phyloP scores from a whole-genome alignment of 2,113 vertebrate genomes.

The Clupea harengus region DNA sequence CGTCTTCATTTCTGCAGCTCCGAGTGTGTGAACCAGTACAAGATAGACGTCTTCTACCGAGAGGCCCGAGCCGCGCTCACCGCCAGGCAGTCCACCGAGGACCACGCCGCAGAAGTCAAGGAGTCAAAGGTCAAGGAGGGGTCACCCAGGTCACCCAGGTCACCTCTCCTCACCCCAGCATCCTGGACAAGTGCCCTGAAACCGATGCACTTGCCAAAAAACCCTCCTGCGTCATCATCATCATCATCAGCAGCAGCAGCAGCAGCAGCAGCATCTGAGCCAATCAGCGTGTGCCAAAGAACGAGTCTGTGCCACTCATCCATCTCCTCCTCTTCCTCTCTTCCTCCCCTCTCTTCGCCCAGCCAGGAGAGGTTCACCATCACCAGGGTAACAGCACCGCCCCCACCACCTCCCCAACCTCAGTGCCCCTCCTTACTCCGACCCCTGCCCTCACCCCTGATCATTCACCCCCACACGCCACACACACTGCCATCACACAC shows the following conservation, averaged over 20 bases:
- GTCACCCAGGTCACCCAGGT: neutral
- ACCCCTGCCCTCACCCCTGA: conserved; percentile 86
- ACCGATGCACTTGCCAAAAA: conserved; percentile 78
- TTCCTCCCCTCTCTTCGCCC: conserved; percentile 59
- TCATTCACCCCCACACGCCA: conserved; percentile 83
- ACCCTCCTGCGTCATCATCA: conserved; percentile 77
- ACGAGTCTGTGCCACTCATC: conserved; percentile 69
- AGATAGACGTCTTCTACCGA: conserved; percentile 99
- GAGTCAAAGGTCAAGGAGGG: conserved; percentile 69
- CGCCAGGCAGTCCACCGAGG: conserved; percentile 83
- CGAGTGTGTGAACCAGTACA: conserved; percentile 99
- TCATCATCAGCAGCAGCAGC: conserved; percentile 61
- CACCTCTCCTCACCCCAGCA: conserved; percentile 87
- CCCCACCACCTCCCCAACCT: conserved; percentile 61
- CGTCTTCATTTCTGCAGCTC: conserved; percentile 98
- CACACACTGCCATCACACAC: conserved; percentile 84
- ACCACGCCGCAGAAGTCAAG: conserved; percentile 77
- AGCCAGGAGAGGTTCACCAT: neutral
- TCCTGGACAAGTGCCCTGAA: conserved; percentile 89
- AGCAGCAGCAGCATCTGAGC: conserved; percentile 74
- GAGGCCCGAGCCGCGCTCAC: conserved; percentile 95
- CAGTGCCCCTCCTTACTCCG: conserved; percentile 57
- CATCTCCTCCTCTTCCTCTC: conserved; percentile 39
- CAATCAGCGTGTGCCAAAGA: conserved; percentile 79
- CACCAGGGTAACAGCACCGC: conserved; percentile 77